These are phyloP conservation scores for Sabatieria punctata DNA, from an alignment of 2,888 invertebrate species.

Conservation along the genomic window DNA sequence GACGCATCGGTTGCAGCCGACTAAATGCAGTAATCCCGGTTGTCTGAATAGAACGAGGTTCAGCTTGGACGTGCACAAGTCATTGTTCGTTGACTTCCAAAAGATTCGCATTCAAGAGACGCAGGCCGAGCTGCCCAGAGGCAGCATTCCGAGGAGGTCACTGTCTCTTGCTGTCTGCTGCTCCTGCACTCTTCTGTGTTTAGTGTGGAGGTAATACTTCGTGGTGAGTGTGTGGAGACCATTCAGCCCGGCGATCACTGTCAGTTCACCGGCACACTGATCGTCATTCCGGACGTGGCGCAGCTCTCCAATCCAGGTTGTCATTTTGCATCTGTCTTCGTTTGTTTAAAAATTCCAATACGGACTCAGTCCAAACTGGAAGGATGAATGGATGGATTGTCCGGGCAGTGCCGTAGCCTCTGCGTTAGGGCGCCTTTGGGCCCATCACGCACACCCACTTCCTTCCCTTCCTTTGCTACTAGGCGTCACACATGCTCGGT, in stretches of 20 bases:
- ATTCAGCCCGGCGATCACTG: conserved; percentile 73
- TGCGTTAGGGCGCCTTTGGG: too few relatives aligned
- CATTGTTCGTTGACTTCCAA: conserved; percentile 91
- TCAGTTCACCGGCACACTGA: conserved; percentile 83
- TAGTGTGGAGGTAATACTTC: conserved; percentile 70
- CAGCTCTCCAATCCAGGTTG: conserved; percentile 58
- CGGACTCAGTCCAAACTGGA: too few relatives aligned
- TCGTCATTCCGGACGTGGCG: conserved; percentile 90
- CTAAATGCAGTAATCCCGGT: conserved; percentile 86
- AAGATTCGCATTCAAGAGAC: conserved; percentile 94
- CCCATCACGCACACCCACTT: too few relatives aligned
- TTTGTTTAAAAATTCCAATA: too few relatives aligned
- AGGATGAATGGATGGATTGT: too few relatives aligned
- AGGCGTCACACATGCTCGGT: too few relatives aligned
- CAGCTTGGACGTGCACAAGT: conserved; percentile 75
- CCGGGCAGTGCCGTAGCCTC: too few relatives aligned
- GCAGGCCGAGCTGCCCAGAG: conserved; percentile 84
- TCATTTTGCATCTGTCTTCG: too few relatives aligned
- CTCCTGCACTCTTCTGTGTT: conserved; percentile 5
- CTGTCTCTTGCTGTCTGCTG: neutral
- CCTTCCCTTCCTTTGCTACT: too few relatives aligned
- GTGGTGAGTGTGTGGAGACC: conserved; percentile 87
- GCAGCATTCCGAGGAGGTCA: conserved; percentile 79
- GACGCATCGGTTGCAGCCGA: conserved; percentile 59
- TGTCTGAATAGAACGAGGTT: conserved; percentile 81